These are phyloP conservation scores for Limnephilus marmoratus DNA, from an alignment of 2,888 invertebrate species.

Conservation along the genomic window DNA sequence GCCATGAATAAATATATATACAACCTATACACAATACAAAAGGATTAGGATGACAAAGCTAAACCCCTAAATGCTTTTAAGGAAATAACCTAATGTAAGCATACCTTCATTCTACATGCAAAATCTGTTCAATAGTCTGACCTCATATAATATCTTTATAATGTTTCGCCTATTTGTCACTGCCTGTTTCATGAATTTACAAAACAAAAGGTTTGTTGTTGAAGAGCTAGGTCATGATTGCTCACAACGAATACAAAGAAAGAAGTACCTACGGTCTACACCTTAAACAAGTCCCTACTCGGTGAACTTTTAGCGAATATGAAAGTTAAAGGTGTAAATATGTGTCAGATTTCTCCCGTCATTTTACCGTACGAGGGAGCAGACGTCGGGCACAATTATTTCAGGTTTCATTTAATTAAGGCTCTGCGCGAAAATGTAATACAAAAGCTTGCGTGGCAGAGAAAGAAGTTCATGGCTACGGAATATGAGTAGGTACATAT, in stretches of 20 bases:
- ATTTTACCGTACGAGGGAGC: neutral
- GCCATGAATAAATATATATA: neutral
- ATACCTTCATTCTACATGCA: neutral
- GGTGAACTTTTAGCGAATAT: neutral
- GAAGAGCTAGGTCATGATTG: neutral
- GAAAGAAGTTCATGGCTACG: neutral
- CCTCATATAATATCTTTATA: neutral
- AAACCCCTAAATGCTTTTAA: neutral
- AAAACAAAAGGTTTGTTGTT: neutral
- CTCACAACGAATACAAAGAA: neutral
- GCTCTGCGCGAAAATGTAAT: neutral
- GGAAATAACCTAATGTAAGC: neutral
- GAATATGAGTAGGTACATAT: neutral
- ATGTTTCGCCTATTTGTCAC: neutral
- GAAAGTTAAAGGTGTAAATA: neutral
- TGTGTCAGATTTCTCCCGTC: neutral
- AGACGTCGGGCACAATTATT: neutral
- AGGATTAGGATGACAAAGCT: neutral
- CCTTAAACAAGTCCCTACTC: neutral
- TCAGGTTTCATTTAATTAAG: neutral
- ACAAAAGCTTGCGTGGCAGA: neutral
- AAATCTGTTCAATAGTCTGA: neutral
- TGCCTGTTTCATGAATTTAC: neutral
- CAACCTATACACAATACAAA: neutral
- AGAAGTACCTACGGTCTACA: neutral